Evolutionary conservation across 1,140 invertebrate genomes (phyloP).

Genomic region (Megalopta genalis): DNA sequence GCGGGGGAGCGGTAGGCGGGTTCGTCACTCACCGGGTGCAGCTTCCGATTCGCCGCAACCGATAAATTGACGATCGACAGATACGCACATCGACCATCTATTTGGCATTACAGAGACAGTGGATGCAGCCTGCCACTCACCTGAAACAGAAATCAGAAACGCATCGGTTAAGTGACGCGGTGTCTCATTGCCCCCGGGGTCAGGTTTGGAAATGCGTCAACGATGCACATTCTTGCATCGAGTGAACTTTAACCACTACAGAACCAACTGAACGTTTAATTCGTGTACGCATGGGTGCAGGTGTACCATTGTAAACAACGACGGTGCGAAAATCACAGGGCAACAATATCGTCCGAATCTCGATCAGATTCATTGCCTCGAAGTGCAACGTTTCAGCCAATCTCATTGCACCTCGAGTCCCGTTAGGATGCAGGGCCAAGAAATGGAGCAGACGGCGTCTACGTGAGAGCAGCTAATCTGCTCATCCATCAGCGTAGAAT

Average conservation of each 20-base stretch:
- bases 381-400: not conserved
- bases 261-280: too few relatives aligned
- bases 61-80: slow-evolving; percentile 80
- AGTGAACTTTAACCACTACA: too few relatives aligned
- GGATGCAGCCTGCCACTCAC: slow-evolving; percentile 80
- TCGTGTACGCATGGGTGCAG: too few relatives aligned
- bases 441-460: not conserved
- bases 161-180: slow-evolving; percentile 16
- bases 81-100: slow-evolving; percentile 79
- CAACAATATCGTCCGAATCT: too few relatives aligned
- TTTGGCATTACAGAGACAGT: slow-evolving; percentile 80
- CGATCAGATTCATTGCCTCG: too few relatives aligned
- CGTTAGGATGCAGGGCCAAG: not conserved
- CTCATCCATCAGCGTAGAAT: slow-evolving; percentile 15
- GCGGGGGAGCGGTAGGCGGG: slow-evolving; percentile 50
- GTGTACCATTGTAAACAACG: too few relatives aligned
- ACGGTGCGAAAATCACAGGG: too few relatives aligned
- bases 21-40: slow-evolving; percentile 80
- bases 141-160: slow-evolving; percentile 73
- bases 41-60: slow-evolving; percentile 79
- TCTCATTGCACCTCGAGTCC: not conserved
- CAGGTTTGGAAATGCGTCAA: too few relatives aligned
- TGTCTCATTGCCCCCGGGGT: too few relatives aligned
- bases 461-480: not conserved
- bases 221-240: too few relatives aligned